Percentiles rank a stretch among this genome's conserved stretches.
Evolutionary conservation across 2,888 invertebrate species (phyloP).

Genomic region (Lycocerus yunnanus): DNA sequence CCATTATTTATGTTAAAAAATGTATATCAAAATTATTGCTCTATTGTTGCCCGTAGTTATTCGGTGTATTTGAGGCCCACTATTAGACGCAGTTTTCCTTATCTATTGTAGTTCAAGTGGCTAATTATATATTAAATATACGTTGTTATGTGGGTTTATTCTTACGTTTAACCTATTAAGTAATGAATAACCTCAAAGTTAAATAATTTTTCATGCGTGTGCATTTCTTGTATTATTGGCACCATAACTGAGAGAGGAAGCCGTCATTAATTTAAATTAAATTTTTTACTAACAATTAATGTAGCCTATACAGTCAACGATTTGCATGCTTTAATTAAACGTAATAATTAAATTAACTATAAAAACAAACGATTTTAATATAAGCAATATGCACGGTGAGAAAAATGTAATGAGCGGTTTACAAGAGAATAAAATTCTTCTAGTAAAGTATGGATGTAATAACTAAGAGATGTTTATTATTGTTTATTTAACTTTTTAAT

Average conservation of each 20-base stretch:
- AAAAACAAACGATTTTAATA: too few species aligned
- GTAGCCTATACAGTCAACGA: accelerated
- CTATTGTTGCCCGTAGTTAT: not conserved
- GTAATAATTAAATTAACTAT: too few species aligned
- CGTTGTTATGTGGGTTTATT: not conserved
- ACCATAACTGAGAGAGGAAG: not conserved
- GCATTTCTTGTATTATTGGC: not conserved
- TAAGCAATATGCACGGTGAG: too few species aligned
- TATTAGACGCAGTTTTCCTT: not conserved
- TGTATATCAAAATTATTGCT: not conserved
- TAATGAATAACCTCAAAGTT: not conserved
- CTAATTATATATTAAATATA: not conserved
- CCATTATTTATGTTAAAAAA: not conserved
- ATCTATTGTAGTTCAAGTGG: not conserved
- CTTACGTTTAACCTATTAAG: not conserved
- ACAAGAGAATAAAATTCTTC: too few species aligned
- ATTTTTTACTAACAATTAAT: not conserved
- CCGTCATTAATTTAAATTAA: not conserved
- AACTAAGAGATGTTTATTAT: too few species aligned
- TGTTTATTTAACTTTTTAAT: too few species aligned
- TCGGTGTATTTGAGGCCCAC: not conserved
- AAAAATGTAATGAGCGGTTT: too few species aligned
- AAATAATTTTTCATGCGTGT: not conserved
- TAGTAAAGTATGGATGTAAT: too few species aligned
- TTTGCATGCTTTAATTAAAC: not conserved